Evolutionary conservation across 2,888 invertebrate genomes (phyloP), one percentile per base, ranked within the genome.

Genomic region (Muscina levida): DNA sequence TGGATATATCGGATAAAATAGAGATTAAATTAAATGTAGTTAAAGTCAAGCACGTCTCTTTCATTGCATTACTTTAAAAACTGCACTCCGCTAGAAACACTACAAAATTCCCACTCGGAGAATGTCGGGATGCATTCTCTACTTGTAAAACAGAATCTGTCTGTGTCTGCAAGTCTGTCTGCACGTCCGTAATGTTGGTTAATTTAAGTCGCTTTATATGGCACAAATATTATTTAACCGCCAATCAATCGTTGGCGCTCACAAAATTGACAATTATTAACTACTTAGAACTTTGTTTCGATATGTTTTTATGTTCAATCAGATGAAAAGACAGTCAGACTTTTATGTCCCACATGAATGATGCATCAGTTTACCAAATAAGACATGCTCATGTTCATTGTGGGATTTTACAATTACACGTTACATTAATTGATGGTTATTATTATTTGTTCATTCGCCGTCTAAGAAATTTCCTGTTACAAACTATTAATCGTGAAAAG

Each of bases 201-300:
- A 80, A 82, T 83, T 82, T 82, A 83, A 83, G 83, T 83, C 82
- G 82, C 82, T 83, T 82, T 82, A 83, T 82, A 82, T 82, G 83
- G 83, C 78, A 77, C 77, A 81, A 81, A 74, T 77, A 77, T 77
- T 77, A 77, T 81, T 77, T 77, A 74, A 75, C 81, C 81, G 81
- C 81, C 81, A 81, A 81, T 81, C 81, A 81, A 81, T 81, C 77
- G 81, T 77, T 81, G 81, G 81, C 81, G 81, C 81, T 81, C 77
- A 81, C 81, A 67, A 81, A 77, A 81, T 77, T 81, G 81, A 81
- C 81, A 81, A 81, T 81, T 81, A 81, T 77, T 81, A 81, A 81
- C 77, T 81, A 74, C 71, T 71, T 67, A 68, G 74, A 77, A 77
- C 72, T 81, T 74, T 66, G 65, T 48, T 70, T 65, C 53, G 67